Conservation (phyloP, 2,113 vertebrate genomes). For the Motacilla tschutschensis region DNA sequence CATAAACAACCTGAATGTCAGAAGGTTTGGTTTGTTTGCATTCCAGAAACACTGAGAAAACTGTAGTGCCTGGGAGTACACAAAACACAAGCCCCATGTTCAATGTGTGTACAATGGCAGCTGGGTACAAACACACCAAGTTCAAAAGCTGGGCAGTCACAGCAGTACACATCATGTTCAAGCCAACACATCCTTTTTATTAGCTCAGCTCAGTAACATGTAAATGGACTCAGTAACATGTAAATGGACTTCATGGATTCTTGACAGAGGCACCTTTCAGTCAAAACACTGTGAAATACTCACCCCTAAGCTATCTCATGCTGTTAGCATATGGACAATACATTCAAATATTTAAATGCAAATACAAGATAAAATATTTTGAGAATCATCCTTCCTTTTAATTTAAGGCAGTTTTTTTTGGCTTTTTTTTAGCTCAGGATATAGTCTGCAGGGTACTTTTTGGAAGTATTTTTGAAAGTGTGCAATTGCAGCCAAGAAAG, state of each 20-base stretch:
- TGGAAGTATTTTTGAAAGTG: neutral
- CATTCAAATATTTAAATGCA: neutral
- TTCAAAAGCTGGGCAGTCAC: neutral
- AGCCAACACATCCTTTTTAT: neutral
- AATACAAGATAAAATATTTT: neutral
- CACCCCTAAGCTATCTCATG: neutral
- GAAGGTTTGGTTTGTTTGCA: neutral
- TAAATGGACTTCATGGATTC: neutral
- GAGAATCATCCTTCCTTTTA: neutral
- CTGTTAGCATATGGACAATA: neutral
- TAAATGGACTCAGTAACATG: neutral
- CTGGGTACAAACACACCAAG: neutral
- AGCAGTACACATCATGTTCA: neutral
- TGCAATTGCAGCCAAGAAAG: neutral
- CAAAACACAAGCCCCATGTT: neutral
- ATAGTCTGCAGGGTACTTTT: neutral
- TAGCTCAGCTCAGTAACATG: neutral
- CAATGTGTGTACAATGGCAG: rapidly evolving
- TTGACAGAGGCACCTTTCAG: neutral
- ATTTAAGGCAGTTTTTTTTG: neutral
- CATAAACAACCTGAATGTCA: neutral
- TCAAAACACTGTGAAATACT: neutral
- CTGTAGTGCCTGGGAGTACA: neutral
- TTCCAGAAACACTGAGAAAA: neutral
- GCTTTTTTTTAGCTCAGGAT: neutral